Percentiles rank a stretch among this genome's conserved stretches.
Conservation (phyloP, 2,888 invertebrate genomes). For the Ditylenchus weischeri region DNA sequence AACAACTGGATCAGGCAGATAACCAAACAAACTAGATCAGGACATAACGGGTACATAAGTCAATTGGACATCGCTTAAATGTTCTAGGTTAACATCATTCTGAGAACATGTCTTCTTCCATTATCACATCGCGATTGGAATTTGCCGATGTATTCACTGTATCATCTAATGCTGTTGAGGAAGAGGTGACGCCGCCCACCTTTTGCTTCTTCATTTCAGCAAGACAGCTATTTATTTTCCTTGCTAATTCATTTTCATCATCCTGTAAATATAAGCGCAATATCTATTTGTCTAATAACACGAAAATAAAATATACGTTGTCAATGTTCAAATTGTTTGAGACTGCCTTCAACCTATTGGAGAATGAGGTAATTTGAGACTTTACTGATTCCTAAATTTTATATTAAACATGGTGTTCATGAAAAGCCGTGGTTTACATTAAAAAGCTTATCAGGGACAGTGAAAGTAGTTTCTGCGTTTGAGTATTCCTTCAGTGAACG, state of each 20-base stretch:
- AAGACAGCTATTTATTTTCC: not conserved
- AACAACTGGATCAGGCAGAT: not conserved
- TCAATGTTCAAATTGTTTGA: not conserved
- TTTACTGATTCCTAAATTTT: not conserved
- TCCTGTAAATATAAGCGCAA: conserved; percentile 9
- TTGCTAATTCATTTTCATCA: conserved; percentile 13
- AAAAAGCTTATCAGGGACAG: conserved; percentile 16
- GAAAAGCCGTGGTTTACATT: no score
- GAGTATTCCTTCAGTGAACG: conserved; percentile 30
- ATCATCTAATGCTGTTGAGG: not conserved
- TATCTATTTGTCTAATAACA: not conserved
- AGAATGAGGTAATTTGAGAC: not conserved
- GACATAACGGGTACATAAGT: no score
- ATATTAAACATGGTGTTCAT: no score
- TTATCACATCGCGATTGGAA: not conserved
- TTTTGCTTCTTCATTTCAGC: conserved; percentile 9
- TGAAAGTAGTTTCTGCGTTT: conserved; percentile 20
- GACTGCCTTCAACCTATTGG: not conserved
- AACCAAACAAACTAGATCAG: no score
- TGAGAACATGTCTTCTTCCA: conserved; percentile 6
- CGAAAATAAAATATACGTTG: conserved; percentile 5
- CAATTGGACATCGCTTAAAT: no score
- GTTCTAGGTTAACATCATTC: not conserved
- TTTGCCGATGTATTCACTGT: not conserved
- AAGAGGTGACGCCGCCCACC: not conserved